Evolutionary conservation across 1,140 invertebrate genomes (phyloP).

Genomic region (Drosophila albomicans): DNA sequence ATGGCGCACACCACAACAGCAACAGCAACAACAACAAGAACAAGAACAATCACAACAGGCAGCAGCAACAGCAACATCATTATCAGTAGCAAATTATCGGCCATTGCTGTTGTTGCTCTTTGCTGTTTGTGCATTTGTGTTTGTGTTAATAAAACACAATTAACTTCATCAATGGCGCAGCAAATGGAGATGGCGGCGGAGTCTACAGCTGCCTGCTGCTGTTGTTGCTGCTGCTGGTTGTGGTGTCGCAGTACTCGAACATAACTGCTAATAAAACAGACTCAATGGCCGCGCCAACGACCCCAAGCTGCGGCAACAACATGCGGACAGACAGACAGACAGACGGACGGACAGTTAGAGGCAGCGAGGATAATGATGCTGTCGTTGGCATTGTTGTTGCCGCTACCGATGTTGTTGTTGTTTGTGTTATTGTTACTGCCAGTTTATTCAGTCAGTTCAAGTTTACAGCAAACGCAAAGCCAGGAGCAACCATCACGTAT

Average conservation of each 20-base stretch:
- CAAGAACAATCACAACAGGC: not conserved
- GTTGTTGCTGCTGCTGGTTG: not conserved
- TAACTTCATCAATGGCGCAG: constrained; percentile 82
- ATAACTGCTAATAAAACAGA: constrained; percentile 82
- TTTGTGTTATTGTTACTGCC: constrained; percentile 39
- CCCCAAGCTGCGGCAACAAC: constrained; percentile 52
- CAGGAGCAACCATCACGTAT: constrained; percentile 53
- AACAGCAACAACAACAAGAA: constrained; percentile 1
- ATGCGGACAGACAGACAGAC: constrained; percentile 31
- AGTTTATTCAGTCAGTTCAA: constrained; percentile 54
- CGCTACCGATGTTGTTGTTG: constrained; percentile 22
- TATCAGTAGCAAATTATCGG: constrained; percentile 78
- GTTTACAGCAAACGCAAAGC: constrained; percentile 47
- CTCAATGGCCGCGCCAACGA: constrained; percentile 71
- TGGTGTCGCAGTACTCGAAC: constrained; percentile 49
- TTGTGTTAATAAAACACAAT: constrained; percentile 85
- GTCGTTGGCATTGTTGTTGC: constrained; percentile 19
- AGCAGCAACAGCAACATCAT: constrained; percentile 52
- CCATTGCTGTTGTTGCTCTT: constrained; percentile 53
- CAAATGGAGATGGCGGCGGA: not conserved
- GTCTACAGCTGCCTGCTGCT: not conserved
- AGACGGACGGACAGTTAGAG: constrained; percentile 25
- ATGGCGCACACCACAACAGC: constrained; percentile 44
- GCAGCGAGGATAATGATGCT: constrained; percentile 63
- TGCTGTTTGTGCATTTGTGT: constrained; percentile 78